Conservation (phyloP, 1,140 invertebrate species). For the Harlomillsia oculata region DNA sequence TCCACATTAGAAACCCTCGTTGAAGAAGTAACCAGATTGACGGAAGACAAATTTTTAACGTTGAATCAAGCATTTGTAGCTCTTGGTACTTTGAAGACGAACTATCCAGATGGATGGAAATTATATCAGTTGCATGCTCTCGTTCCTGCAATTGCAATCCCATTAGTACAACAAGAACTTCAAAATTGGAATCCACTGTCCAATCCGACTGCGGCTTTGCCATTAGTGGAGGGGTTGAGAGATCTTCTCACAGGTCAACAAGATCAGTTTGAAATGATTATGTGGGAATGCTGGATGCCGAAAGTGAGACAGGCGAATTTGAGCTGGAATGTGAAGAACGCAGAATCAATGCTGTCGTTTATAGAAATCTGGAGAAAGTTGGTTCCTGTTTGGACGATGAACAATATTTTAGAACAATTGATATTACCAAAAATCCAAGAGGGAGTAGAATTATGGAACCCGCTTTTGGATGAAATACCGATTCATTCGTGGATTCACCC, state of each 20-base stretch:
- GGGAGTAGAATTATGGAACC: constrained; percentile 88
- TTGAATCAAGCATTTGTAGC: not conserved
- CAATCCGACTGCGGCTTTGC: constrained; percentile 51
- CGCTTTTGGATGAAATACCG: constrained; percentile 80
- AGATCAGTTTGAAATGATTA: constrained; percentile 64
- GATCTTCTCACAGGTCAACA: constrained; percentile 47
- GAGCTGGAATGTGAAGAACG: constrained; percentile 67
- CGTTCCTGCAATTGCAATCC: constrained; percentile 54
- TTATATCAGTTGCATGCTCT: constrained; percentile 55
- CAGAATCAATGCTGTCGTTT: constrained; percentile 62
- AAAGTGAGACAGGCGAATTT: constrained; percentile 56
- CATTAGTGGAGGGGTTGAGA: constrained; percentile 64
- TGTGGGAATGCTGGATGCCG: constrained; percentile 88
- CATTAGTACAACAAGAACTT: constrained; percentile 58
- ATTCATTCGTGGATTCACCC: constrained; percentile 95
- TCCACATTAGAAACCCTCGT: constrained; percentile 58
- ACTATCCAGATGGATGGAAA: constrained; percentile 49
- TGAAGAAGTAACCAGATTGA: constrained; percentile 5
- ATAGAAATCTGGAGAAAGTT: constrained; percentile 70
- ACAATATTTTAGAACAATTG: constrained; percentile 70
- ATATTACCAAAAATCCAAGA: constrained; percentile 65
- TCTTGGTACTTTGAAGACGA: constrained; percentile 13
- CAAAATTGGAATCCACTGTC: constrained; percentile 62
- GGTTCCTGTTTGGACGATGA: constrained; percentile 70
- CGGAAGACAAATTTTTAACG: not conserved